phyloP scores from a whole-genome alignment of 2,113 vertebrate species.

The Oryzias curvinotus region DNA sequence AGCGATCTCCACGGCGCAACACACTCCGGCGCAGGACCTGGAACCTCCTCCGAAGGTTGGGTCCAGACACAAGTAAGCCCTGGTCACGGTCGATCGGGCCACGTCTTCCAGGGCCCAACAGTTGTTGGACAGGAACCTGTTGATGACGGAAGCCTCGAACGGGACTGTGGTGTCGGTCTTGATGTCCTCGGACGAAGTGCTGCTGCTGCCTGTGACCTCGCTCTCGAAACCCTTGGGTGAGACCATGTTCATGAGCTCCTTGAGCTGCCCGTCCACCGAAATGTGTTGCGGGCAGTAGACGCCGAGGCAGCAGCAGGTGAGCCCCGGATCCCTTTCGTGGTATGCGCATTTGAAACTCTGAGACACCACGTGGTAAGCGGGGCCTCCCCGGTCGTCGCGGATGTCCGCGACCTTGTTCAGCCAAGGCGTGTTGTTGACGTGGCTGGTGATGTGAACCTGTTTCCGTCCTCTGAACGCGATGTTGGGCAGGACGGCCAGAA shows the following conservation, averaged over 20 bases:
- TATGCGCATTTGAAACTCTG: conserved; percentile 26
- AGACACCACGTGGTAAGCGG: conserved; percentile 2
- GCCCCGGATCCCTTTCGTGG: not conserved
- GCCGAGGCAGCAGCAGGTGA: not conserved
- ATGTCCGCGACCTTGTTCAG: conserved; percentile 13
- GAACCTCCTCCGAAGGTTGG: conserved; percentile 20
- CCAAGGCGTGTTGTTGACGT: conserved; percentile 14
- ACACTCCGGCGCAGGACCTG: conserved; percentile 14
- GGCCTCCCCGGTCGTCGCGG: not conserved
- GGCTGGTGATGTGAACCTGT: conserved; percentile 28
- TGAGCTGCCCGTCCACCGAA: not conserved
- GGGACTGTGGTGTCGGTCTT: not conserved
- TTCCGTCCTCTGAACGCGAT: conserved; percentile 8
- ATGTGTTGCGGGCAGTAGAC: conserved; percentile 33
- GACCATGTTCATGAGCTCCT: conserved; percentile 19
- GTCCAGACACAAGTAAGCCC: conserved; percentile 20
- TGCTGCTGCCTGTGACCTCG: conserved; percentile 14
- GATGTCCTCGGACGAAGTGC: not conserved
- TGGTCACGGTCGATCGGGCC: not conserved
- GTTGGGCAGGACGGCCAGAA: conserved; percentile 11
- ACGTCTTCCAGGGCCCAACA: not conserved
- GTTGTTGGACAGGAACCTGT: conserved; percentile 16
- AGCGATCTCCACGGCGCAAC: conserved; percentile 7
- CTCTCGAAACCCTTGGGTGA: not conserved
- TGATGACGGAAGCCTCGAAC: not conserved